Evolutionary conservation across 2,113 vertebrate species (phyloP).

Genomic region (Ploceus nigricollis): DNA sequence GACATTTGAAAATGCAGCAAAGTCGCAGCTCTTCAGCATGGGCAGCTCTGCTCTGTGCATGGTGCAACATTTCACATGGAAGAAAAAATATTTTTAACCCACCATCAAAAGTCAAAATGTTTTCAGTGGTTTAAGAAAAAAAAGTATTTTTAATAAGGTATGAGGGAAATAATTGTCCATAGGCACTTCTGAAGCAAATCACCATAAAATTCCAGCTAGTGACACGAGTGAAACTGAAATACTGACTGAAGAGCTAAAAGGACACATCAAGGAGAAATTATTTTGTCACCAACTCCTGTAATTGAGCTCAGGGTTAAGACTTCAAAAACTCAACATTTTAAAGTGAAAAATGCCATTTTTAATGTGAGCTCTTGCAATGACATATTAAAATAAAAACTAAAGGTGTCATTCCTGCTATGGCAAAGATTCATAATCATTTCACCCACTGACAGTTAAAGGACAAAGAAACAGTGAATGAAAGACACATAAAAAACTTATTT

Average conservation of each 20-base stretch:
- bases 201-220: background rate
- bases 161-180: background rate
- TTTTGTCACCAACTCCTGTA: background rate
- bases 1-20: slow-evolving; percentile 3
- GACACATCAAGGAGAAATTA: background rate
- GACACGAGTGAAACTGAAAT: background rate
- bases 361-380: background rate
- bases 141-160: background rate
- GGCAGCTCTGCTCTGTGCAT: background rate
- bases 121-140: background rate
- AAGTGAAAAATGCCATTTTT: background rate
- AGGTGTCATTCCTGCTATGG: background rate
- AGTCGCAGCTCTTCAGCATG: background rate
- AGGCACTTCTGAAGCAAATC: background rate
- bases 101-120: background rate
- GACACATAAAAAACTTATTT: background rate
- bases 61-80: background rate
- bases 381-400: background rate
- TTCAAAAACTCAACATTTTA: background rate
- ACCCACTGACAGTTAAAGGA: background rate
- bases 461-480: background rate
- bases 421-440: background rate
- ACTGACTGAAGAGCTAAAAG: background rate
- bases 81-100: background rate
- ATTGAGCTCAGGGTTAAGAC: background rate